Base-by-base conservation (phyloP, 2,113 vertebrate species). In the Donacobius atricapilla region DNA sequence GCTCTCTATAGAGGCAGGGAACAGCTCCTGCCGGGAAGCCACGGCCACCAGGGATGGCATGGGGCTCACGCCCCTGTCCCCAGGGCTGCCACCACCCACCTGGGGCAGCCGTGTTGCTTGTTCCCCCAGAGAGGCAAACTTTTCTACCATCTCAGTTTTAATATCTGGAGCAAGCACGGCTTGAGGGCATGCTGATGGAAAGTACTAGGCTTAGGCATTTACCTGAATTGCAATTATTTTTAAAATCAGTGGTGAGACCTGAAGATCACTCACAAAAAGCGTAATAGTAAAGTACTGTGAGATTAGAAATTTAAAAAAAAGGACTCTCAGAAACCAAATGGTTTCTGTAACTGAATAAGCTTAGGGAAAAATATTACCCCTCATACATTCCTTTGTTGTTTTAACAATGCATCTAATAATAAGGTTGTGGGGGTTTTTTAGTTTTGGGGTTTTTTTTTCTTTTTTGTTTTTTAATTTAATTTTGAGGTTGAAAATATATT, bases 61-160 rank as follows among this genome's bases (percentile, higher is more conserved):
- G 35, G 42, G 8, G 16, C 25, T 16, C 1, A 0, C 0, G 1
- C 6, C 0, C 0, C 54, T 71, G 80, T 35, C 39, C 56, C 47
- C 21, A 61, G 47, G 13, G 45, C 20, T 21, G 25, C 6, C 66
- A 30, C 25, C 0, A 1, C 25, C 45, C 25, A 15, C 4, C 31
- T 0, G 0, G 13, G 8, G 13, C 2, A 11, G 56, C 16, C 0
- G 5, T 31, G 21, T 8, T 21, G 4, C 25, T 50, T 68, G 42
- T n/a, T 60, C 39, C 21, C 11, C 4, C 35, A 68, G n/a, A 72
- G 42, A 51, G 12, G 21, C 18, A 81, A 77, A 63, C 4, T 5
- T 31, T 76, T 61, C 39, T 42, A 12, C 24, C 10, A 10, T 25
- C 13, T 70, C 60, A n/a, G 11, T 51, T 66, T 12, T 31, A 40